Percentiles rank a stretch among this genome's conserved stretches.
These are phyloP conservation scores for Rhinogobius similis DNA, from an alignment of 2,113 vertebrate species.

Conservation along the genomic window DNA sequence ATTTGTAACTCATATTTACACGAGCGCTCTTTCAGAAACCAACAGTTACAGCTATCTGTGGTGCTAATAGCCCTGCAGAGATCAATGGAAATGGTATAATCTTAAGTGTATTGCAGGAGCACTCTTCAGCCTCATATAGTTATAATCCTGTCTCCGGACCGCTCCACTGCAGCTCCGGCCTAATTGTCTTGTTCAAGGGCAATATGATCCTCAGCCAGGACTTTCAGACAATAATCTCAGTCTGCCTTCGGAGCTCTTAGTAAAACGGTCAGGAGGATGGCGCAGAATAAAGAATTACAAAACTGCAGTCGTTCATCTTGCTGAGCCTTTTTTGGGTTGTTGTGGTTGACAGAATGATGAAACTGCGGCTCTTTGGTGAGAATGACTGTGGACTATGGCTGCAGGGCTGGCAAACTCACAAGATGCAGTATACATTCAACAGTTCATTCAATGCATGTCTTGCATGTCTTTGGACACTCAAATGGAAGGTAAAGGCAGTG, in stretches of 20 bases:
- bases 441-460: background rate
- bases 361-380: background rate
- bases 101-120: conserved; percentile 25
- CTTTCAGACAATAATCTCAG: conserved; percentile 11
- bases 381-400: no score
- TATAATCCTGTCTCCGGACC: background rate
- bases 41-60: background rate
- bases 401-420: background rate
- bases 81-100: conserved; percentile 19
- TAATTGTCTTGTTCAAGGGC: conserved; percentile 29
- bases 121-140: background rate
- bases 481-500: background rate
- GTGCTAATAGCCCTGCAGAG: conserved; percentile 7
- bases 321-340: background rate
- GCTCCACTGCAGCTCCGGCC: background rate
- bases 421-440: background rate
- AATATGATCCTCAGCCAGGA: conserved; percentile 9
- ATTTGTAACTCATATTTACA: conserved; percentile 6
- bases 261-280: background rate
- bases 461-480: background rate
- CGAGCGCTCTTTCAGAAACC: background rate
- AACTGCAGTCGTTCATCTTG: background rate
- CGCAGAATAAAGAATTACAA: background rate
- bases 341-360: background rate
- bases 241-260: background rate